These are phyloP conservation scores for Neopelma chrysocephalum DNA, from an alignment of 2,797 vertebrate species.

Conservation along the genomic window DNA sequence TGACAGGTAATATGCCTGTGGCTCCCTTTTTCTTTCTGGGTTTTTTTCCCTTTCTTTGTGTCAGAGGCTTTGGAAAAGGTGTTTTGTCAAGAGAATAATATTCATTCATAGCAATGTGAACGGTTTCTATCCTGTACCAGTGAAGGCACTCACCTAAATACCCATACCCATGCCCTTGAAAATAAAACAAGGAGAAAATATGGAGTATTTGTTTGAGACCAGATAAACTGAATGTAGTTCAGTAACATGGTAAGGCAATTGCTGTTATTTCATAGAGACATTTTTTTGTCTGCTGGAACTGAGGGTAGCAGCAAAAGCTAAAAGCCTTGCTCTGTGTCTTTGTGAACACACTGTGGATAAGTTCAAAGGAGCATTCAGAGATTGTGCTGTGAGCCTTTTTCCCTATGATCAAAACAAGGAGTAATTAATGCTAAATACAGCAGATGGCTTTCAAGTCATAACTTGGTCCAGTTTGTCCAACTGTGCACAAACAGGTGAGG, in stretches of 20 bases:
- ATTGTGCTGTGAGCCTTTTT: neutral
- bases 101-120: conserved; percentile 40
- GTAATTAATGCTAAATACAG: conserved; percentile 55
- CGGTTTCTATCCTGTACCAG: conserved; percentile 35
- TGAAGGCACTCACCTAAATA: conserved; percentile 70
- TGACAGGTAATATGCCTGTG: neutral
- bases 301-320: neutral
- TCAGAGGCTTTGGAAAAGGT: conserved; percentile 53
- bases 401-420: conserved; percentile 18
- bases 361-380: conserved; percentile 11
- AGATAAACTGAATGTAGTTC: conserved; percentile 1
- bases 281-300: neutral
- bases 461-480: conserved; percentile 32
- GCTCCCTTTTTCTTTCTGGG: neutral
- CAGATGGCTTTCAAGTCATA: conserved; percentile 51
- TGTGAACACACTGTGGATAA: neutral
- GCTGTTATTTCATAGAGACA: neutral
- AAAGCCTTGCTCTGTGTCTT: neutral
- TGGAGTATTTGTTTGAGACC: conserved; percentile 22
- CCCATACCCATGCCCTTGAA: conserved; percentile 54
- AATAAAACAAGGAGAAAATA: conserved; percentile 65
- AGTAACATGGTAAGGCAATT: conserved; percentile 10
- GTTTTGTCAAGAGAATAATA: conserved; percentile 52
- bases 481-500: conserved; percentile 6
- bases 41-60: neutral